Percentiles rank a stretch among this genome's conserved stretches.
phyloP scores from a whole-genome alignment of 64 coral and sea anemone genomes.

The Anthopleura sola region DNA sequence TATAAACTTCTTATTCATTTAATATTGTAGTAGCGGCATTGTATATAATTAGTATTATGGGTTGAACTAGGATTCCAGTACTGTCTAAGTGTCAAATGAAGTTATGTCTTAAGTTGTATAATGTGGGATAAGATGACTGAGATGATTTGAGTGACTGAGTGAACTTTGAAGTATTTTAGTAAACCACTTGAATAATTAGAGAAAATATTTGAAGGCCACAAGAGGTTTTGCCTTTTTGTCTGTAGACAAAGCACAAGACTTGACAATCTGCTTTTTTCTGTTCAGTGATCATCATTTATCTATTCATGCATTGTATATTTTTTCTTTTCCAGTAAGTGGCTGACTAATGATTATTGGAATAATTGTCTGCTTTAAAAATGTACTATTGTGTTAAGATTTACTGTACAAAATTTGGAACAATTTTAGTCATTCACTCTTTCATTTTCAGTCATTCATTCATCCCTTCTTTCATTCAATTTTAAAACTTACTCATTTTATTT shows the following conservation, averaged over 20 bases:
- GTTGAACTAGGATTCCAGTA: not conserved
- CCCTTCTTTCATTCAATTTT: too few species aligned
- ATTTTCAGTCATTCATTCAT: too few species aligned
- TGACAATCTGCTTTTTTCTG: too few species aligned
- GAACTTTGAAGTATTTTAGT: not conserved
- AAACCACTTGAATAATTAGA: not conserved
- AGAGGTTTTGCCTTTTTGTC: too few species aligned
- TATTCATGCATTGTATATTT: too few species aligned
- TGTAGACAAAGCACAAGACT: too few species aligned
- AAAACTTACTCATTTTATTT: too few species aligned
- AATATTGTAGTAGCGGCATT: conserved; percentile 4
- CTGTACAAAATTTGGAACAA: too few species aligned
- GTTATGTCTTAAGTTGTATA: not conserved
- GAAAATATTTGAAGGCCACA: not conserved
- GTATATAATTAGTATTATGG: not conserved
- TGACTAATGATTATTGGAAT: not conserved
- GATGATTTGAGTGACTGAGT: not conserved
- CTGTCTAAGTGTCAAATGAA: not conserved
- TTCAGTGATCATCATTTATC: too few species aligned
- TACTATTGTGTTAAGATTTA: too few species aligned
- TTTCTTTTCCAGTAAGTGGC: not conserved
- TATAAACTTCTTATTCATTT: not conserved
- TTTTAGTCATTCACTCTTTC: too few species aligned
- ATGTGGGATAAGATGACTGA: not conserved
- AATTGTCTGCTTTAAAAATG: too few species aligned